Conservation (phyloP, 2,888 invertebrate genomes). For the Lacanobia oleracea region DNA sequence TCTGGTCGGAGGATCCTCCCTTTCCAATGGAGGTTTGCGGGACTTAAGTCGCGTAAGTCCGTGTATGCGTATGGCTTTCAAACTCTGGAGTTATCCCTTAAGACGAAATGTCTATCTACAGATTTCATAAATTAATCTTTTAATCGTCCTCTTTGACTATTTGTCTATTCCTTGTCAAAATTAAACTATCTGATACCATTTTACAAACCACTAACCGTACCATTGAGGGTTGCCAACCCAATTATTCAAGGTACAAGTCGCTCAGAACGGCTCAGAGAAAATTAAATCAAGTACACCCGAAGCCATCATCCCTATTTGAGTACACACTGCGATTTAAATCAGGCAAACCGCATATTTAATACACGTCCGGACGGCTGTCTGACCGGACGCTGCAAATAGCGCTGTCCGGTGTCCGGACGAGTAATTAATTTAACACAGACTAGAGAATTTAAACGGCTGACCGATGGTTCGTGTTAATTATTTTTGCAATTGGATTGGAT, state of each 20-base stretch:
- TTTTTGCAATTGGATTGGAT: constrained; percentile 31
- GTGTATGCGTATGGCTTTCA: too few species aligned
- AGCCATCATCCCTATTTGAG: constrained; percentile 15
- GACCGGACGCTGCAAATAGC: constrained; percentile 43
- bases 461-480: constrained; percentile 46
- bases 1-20: too few species aligned
- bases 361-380: constrained; percentile 14
- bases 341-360: constrained; percentile 58
- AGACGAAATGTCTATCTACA: not conserved
- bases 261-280: constrained; percentile 9
- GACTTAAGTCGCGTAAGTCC: too few species aligned
- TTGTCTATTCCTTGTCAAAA: not conserved
- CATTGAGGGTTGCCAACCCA: constrained; percentile 6
- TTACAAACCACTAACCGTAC: constrained; percentile 4
- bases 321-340: constrained; percentile 47
- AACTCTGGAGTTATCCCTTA: too few species aligned
- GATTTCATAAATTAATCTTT: not conserved
- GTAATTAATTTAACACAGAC: constrained; percentile 57
- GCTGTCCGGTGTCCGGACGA: constrained; percentile 42
- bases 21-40: too few species aligned
- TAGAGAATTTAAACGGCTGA: constrained; percentile 46
- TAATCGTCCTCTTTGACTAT: not conserved
- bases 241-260: constrained; percentile 17
- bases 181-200: constrained; percentile 13
- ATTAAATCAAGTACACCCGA: constrained; percentile 14